Evolutionary conservation across 2,113 vertebrate species (phyloP).

Genomic region (Cebus imitator): DNA sequence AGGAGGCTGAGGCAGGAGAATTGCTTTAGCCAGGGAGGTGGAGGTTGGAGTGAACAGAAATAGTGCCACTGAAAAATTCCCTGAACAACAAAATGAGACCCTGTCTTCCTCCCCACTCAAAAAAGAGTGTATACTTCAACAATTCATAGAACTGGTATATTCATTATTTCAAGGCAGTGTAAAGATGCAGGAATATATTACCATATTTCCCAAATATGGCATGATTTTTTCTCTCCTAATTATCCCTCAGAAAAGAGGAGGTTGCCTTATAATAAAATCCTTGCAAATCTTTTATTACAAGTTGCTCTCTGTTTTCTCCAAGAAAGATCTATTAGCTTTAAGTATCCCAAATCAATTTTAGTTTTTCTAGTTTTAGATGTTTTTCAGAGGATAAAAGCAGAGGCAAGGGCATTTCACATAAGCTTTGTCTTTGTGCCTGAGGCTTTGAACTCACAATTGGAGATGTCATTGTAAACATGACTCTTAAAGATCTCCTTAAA

Average conservation of each 20-base stretch:
- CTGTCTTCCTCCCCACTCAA: too few species aligned
- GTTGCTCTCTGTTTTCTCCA: not conserved
- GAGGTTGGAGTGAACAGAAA: too few species aligned
- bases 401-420: slow-evolving; percentile 43
- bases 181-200: not conserved
- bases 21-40: too few species aligned
- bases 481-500: not conserved
- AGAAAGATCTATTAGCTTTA: not conserved
- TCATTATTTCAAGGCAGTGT: not conserved
- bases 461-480: slow-evolving; percentile 26
- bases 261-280: not conserved
- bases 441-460: slow-evolving; percentile 22
- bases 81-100: too few species aligned
- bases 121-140: not conserved
- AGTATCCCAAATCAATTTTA: slow-evolving; percentile 38
- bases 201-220: not conserved
- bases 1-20: too few species aligned
- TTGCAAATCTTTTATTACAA: not conserved
- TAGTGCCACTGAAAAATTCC: too few species aligned
- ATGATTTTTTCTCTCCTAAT: not conserved
- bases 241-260: not conserved
- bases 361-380: not conserved
- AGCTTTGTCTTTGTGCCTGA: slow-evolving; percentile 47
- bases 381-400: not conserved
- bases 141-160: not conserved